Percentiles rank a stretch among this genome's conserved stretches.
phyloP scores from a whole-genome alignment of 2,888 invertebrate genomes.

The Eupithecia abbreviata region DNA sequence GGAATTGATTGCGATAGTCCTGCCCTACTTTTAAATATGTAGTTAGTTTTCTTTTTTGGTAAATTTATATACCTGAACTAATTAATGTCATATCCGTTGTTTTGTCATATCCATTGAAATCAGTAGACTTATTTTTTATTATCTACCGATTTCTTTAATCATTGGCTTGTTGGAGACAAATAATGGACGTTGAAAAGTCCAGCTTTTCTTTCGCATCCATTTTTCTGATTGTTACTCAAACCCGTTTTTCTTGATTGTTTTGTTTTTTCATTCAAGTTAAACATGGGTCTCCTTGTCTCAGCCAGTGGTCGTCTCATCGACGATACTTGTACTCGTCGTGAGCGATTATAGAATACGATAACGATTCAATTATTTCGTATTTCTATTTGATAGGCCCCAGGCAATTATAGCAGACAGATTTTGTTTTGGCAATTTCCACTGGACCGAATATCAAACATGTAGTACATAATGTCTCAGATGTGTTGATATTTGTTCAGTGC shows the following conservation, averaged over 20 bases:
- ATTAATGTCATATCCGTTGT: background rate
- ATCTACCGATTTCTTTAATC: background rate
- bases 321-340: constrained; percentile 8
- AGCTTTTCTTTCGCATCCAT: background rate
- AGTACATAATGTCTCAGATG: background rate
- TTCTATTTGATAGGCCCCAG: background rate
- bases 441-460: background rate
- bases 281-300: background rate
- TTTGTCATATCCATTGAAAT: background rate
- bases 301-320: background rate
- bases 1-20: background rate
- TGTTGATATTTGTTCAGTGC: background rate
- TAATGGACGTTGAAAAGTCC: background rate
- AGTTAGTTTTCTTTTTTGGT: background rate
- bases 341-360: background rate
- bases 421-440: background rate
- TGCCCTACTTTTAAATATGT: background rate
- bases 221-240: background rate
- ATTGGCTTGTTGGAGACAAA: background rate
- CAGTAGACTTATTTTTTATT: background rate
- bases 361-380: background rate
- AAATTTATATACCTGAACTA: background rate
- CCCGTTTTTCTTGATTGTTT: background rate
- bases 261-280: background rate
- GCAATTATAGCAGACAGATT: background rate